Evolutionary conservation across 2,113 vertebrate species (phyloP).

Genomic region (Ibidorhyncha struthersii): DNA sequence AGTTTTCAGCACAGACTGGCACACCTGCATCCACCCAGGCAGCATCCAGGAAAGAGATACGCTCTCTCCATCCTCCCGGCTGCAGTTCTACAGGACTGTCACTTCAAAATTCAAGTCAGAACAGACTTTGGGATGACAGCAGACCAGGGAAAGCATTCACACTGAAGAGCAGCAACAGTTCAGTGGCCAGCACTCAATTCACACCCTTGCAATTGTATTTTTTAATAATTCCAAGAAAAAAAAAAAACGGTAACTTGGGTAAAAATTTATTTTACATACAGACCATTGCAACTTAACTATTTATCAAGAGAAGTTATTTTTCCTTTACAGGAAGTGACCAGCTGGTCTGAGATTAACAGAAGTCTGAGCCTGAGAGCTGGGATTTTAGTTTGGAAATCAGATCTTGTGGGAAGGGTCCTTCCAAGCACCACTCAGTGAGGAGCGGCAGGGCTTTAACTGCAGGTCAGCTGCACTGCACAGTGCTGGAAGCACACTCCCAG

Average conservation of each 20-base stretch:
- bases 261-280: constrained; percentile 83
- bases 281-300: constrained; percentile 72
- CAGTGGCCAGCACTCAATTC: not conserved
- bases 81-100: not conserved
- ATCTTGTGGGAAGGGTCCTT: not conserved
- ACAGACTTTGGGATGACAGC: not conserved
- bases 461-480: not conserved
- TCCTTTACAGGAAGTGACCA: constrained; percentile 11
- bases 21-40: not conserved
- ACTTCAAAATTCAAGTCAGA: not conserved
- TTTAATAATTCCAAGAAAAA: constrained; percentile 2
- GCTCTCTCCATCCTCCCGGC: not conserved
- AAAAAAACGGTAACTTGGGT: constrained; percentile 40
- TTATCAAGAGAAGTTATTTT: constrained; percentile 47
- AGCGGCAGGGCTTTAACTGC: not conserved
- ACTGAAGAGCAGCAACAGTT: not conserved
- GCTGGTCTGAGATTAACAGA: constrained; percentile 48
- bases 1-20: not conserved
- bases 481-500: not conserved
- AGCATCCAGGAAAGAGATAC: not conserved
- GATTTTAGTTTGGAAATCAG: constrained; percentile 2
- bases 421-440: not conserved
- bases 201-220: not conserved
- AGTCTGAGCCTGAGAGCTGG: constrained; percentile 34
- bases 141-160: not conserved